A percentile compares a stretch with the other conserved stretches of the same genome.
phyloP scores from a whole-genome alignment of 2,888 invertebrate species.

The Scaeva pyrastri region DNA sequence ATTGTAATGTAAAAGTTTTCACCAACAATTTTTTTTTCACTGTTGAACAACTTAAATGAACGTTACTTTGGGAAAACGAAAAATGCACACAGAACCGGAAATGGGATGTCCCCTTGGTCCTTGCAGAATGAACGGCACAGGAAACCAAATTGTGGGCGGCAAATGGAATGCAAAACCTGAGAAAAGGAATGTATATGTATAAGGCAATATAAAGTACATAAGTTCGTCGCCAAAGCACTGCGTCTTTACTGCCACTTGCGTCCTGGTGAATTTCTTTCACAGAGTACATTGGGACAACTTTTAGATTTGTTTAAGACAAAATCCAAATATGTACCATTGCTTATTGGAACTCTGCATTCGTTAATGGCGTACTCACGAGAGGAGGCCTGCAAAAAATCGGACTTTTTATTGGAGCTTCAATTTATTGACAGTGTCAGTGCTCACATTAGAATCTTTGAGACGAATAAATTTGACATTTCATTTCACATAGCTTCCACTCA shows the following conservation, averaged over 20 bases:
- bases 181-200: constrained; percentile 64
- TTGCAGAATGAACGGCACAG: constrained; percentile 26
- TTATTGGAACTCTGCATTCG: too few relatives aligned
- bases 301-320: too few relatives aligned
- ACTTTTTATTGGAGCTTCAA: too few relatives aligned
- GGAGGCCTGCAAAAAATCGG: too few relatives aligned
- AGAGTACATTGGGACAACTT: background rate
- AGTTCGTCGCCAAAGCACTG: constrained; percentile 59
- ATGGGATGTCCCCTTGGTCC: background rate
- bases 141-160: constrained; percentile 51
- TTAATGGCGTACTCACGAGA: too few relatives aligned
- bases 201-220: constrained; percentile 71
- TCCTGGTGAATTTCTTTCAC: constrained; percentile 12
- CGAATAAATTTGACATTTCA: too few relatives aligned
- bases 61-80: constrained; percentile 50
- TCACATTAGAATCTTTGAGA: too few relatives aligned
- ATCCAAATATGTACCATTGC: too few relatives aligned
- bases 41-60: constrained; percentile 50
- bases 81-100: constrained; percentile 38
- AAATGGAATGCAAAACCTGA: constrained; percentile 68
- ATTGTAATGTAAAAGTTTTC: constrained; percentile 59
- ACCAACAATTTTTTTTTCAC: constrained; percentile 12
- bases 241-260: constrained; percentile 28
- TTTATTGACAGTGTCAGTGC: too few relatives aligned
- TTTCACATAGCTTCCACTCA: too few relatives aligned